A percentile compares a stretch with the other conserved stretches of the same genome.
phyloP scores from a whole-genome alignment of 2,888 invertebrate genomes.

The Orchesellides sinensis region DNA sequence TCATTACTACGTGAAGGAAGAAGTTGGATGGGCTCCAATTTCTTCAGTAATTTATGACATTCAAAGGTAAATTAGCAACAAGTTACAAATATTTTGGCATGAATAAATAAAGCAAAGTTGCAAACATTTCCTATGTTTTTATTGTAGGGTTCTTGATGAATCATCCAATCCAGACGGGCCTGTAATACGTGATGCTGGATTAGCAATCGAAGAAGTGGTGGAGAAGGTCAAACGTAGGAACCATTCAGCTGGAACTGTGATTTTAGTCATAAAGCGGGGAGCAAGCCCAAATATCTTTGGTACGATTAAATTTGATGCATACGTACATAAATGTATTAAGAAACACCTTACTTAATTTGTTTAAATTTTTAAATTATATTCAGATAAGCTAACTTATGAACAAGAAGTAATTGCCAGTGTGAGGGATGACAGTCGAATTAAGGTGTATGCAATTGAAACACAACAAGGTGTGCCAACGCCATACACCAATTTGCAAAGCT shows the following conservation, averaged over 20 bases:
- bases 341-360: background rate
- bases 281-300: constrained; percentile 55
- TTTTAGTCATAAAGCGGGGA: constrained; percentile 67
- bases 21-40: constrained; percentile 58
- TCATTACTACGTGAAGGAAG: constrained; percentile 54
- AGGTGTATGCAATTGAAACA: constrained; percentile 62
- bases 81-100: background rate
- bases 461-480: constrained; percentile 49
- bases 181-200: constrained; percentile 65
- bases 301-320: constrained; percentile 22
- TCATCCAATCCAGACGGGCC: constrained; percentile 49
- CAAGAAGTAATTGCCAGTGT: constrained; percentile 62
- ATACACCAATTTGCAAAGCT: constrained; percentile 52
- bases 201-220: constrained; percentile 63
- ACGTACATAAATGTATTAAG: too few relatives aligned
- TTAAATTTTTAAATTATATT: background rate
- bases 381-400: constrained; percentile 50
- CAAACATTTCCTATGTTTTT: too few relatives aligned
- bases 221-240: constrained; percentile 58
- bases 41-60: constrained; percentile 30
- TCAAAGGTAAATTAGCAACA: constrained; percentile 47
- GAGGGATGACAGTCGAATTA: constrained; percentile 50
- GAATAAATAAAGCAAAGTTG: too few relatives aligned
- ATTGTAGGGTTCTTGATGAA: constrained; percentile 52
- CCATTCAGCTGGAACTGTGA: constrained; percentile 60